Percentiles rank a stretch among this genome's conserved stretches.
These are phyloP conservation scores for Aphodius sticticus DNA, from an alignment of 2,888 invertebrate genomes.

Conservation along the genomic window DNA sequence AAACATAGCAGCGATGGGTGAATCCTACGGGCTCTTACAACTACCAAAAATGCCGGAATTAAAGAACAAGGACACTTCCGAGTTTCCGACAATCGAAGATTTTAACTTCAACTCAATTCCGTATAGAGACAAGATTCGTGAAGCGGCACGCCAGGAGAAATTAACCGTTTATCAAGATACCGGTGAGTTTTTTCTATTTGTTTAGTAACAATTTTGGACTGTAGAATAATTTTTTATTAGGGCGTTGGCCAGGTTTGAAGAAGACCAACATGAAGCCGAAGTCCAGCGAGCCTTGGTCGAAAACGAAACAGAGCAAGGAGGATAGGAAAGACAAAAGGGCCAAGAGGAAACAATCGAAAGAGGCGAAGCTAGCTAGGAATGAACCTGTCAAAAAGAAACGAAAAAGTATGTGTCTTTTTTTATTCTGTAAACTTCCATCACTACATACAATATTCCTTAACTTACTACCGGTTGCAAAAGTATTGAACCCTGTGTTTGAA, in stretches of 20 bases:
- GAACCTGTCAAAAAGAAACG: constrained; percentile 58
- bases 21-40: constrained; percentile 88
- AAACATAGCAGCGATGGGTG: constrained; percentile 83
- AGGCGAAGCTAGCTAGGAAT: constrained; percentile 60
- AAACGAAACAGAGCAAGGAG: constrained; percentile 75
- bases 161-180: constrained; percentile 74
- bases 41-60: constrained; percentile 97
- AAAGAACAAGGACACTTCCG: constrained; percentile 68
- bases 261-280: constrained; percentile 59
- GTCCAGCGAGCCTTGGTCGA: constrained; percentile 80
- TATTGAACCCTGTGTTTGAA: too few relatives aligned
- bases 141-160: constrained; percentile 76
- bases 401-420: constrained; percentile 49
- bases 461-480: too few relatives aligned
- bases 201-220: constrained; percentile 48
- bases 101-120: constrained; percentile 79
- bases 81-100: constrained; percentile 65
- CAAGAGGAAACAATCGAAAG: constrained; percentile 69
- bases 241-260: constrained; percentile 58
- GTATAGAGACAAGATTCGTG: constrained; percentile 82
- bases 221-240: constrained; percentile 39
- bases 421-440: neutral
- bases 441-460: too few relatives aligned
- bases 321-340: constrained; percentile 69
- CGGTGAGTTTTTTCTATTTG: constrained; percentile 69